A percentile compares a stretch with the other conserved stretches of the same genome.
These are phyloP conservation scores for Doryteuthis pealeii DNA, from an alignment of 1,140 invertebrate genomes.

Conservation along the genomic window DNA sequence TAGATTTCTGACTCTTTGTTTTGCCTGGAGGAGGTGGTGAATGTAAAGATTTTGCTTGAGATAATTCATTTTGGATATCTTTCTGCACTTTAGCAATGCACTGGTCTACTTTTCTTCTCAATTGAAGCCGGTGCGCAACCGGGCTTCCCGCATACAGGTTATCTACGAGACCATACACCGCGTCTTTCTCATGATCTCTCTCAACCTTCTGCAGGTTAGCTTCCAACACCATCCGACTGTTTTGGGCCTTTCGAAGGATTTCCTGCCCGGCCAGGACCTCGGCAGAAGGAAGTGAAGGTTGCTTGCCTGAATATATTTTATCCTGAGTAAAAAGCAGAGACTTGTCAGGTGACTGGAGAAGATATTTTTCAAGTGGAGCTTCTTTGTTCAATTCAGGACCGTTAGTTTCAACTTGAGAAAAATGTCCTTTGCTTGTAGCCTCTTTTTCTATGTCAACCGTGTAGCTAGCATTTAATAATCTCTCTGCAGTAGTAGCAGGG, in stretches of 20 bases:
- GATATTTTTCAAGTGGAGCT: neutral
- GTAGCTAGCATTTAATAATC: too few relatives aligned
- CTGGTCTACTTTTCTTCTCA: neutral
- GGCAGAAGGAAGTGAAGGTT: neutral
- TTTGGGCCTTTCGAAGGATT: neutral
- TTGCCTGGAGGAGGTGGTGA: neutral
- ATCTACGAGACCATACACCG: neutral
- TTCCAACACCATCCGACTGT: neutral
- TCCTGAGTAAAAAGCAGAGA: neutral
- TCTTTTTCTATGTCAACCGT: too few relatives aligned
- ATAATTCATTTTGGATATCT: constrained; percentile 1
- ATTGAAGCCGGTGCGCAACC: neutral
- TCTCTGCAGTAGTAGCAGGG: too few relatives aligned
- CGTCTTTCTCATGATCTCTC: neutral
- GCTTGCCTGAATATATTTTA: neutral
- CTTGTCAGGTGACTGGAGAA: neutral
- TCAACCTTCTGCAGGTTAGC: neutral
- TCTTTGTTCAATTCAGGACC: neutral
- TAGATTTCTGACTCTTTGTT: neutral
- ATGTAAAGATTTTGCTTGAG: neutral
- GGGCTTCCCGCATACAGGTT: neutral
- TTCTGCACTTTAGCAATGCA: neutral
- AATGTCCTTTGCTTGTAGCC: too few relatives aligned
- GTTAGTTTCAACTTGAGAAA: too few relatives aligned
- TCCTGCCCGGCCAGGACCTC: neutral